phyloP scores from a whole-genome alignment of 2,888 invertebrate species.

The Xanthia icteritia region DNA sequence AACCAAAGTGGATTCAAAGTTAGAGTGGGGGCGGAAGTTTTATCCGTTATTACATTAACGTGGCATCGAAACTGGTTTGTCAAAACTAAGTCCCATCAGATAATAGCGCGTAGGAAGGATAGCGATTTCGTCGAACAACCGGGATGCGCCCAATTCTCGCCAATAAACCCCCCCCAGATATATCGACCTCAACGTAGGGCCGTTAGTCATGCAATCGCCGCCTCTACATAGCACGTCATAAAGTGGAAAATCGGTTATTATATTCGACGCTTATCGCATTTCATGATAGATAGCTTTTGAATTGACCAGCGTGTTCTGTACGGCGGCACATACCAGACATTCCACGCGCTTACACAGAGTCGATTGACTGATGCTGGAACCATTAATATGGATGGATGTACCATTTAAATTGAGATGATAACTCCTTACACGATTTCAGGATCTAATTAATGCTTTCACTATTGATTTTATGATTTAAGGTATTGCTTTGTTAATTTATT shows the following conservation, averaged over 20 bases:
- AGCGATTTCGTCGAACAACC: conserved; percentile 88
- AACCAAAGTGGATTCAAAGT: conserved; percentile 65
- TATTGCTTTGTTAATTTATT: conserved; percentile 8
- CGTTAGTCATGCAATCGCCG: conserved; percentile 78
- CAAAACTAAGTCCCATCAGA: conserved; percentile 83
- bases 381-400: conserved; percentile 76
- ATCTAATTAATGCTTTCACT: conserved; percentile 55
- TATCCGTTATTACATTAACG: conserved; percentile 80
- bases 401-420: conserved; percentile 72
- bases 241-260: conserved; percentile 80
- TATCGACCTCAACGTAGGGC: conserved; percentile 81
- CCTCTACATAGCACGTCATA: conserved; percentile 77
- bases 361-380: conserved; percentile 77
- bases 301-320: conserved; percentile 82
- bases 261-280: conserved; percentile 74
- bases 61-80: conserved; percentile 79
- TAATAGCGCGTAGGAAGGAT: conserved; percentile 86
- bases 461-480: conserved; percentile 30
- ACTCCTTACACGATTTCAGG: conserved; percentile 58
- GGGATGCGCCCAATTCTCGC: conserved; percentile 90
- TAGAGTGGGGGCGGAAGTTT: conserved; percentile 74
- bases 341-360: conserved; percentile 76
- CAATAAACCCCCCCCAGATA: conserved; percentile 88
- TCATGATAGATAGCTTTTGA: conserved; percentile 76
- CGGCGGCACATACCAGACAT: conserved; percentile 78